Evolutionary conservation across 2,113 vertebrate species (phyloP), one percentile per base, ranked within the genome.

Genomic region (Larimichthys polyactis): DNA sequence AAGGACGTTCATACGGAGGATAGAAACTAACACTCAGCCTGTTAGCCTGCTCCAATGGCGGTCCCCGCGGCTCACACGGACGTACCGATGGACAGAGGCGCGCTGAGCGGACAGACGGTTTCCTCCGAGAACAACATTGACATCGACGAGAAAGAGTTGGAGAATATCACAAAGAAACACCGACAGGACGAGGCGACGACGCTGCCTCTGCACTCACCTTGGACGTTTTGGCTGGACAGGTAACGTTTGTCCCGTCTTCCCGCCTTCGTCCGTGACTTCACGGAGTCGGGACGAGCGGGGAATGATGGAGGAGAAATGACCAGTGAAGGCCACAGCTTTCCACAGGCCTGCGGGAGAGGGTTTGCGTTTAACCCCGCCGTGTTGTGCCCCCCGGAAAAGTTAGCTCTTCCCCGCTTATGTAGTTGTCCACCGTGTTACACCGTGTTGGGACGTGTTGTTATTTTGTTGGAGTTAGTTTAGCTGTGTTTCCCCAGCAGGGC

Each of bases 161-260:
- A 96, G 10, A 95, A 93, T 19, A 93, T 95, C 90, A 94, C 94
- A 80, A 94, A 94, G 84, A 93, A 89, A 57, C 93, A 94, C 24
- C 83, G 75, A 58, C 91, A 92, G 60, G 94, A 93, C 70, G 94
- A 92, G 16, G 52, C 88, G 20, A 79, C 90, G 1, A 81, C 94
- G 64, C 90, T 96, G 72, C 95, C 95, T 0, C 51, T 96, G 4
- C 95, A 96, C 71, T 96, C 95, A 0, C 94, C 95, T 0, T 96
- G 95, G 95, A 96, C 95, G 0, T 96, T 96, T 75, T 96, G 95
- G 95, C 88, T 96, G 29, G 95, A 96, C 89, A 94, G 95, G 95
- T 95, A 93, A 17, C 2, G 0, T 36, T 22, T 29, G 3, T 1
- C 16, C 10, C 14, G 3, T 11, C 49, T 55, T 48, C 14, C 1